Percentiles rank a stretch among this genome's conserved stretches.
Conservation (phyloP, 2,888 invertebrate genomes). For the Calliscelio sp. region DNA sequence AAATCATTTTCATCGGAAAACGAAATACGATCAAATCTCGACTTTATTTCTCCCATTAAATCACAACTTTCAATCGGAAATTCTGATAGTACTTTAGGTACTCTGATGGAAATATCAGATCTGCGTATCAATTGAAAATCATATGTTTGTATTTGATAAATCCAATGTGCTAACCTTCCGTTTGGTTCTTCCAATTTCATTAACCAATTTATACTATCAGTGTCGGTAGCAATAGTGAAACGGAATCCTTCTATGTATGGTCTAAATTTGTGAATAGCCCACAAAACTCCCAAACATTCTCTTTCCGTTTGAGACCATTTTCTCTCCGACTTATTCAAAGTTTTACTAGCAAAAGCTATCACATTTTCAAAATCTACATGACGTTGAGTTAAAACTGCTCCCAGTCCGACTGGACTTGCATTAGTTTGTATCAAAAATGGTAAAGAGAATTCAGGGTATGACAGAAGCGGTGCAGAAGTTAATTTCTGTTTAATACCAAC, state of each 20-base stretch:
- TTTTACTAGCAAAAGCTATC: conserved; percentile 84
- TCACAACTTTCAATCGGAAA: too few species aligned
- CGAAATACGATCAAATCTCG: too few species aligned
- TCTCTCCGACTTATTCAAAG: conserved; percentile 80
- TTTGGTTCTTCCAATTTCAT: conserved; percentile 1
- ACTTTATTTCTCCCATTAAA: too few species aligned
- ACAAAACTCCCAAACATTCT: conserved; percentile 73
- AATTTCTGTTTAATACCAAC: too few species aligned
- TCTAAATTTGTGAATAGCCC: conserved; percentile 1
- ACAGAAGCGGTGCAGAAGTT: too few species aligned
- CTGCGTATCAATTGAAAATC: background rate
- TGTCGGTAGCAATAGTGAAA: conserved; percentile 3
- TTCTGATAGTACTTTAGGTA: conserved; percentile 26
- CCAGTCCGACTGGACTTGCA: conserved; percentile 81
- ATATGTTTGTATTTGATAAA: conserved; percentile 17
- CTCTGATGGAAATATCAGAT: conserved; percentile 1
- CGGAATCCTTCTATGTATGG: conserved; percentile 2
- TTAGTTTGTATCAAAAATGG: conserved; percentile 82
- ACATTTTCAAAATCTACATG: conserved; percentile 76
- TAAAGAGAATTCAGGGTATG: too few species aligned
- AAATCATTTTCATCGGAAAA: too few species aligned
- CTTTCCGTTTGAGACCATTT: conserved; percentile 77
- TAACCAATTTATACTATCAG: conserved; percentile 32
- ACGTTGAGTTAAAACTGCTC: conserved; percentile 80
- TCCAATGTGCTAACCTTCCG: conserved; percentile 43